A percentile compares a stretch with the other conserved stretches of the same genome.
These are phyloP conservation scores for Prochilodus magdalenae DNA, from an alignment of 2,113 vertebrate genomes.

Conservation along the genomic window DNA sequence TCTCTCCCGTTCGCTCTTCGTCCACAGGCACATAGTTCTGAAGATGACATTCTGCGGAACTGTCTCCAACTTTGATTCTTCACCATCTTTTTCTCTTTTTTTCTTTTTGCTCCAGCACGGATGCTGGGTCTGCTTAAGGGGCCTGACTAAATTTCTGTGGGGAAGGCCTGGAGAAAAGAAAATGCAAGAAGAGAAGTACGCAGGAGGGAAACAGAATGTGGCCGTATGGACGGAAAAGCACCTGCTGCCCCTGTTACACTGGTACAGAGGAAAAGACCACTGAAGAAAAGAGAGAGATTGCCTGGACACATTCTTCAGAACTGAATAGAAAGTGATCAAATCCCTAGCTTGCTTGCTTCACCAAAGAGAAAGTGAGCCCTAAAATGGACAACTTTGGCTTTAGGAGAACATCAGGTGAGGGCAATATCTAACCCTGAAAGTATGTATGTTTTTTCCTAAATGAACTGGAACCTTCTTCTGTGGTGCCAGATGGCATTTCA, in stretches of 20 bases:
- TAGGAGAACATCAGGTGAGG: background rate
- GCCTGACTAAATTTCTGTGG: constrained; percentile 22
- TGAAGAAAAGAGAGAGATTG: background rate
- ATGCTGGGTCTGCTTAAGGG: constrained; percentile 24
- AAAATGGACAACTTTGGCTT: background rate
- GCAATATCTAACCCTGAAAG: background rate
- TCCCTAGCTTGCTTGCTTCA: background rate
- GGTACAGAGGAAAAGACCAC: constrained; percentile 30
- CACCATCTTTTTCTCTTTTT: constrained; percentile 42
- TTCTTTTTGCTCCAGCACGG: constrained; percentile 2
- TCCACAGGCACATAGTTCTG: constrained; percentile 47
- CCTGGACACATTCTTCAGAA: background rate
- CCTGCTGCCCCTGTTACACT: constrained; percentile 70
- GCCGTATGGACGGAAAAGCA: constrained; percentile 65
- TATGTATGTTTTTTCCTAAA: background rate
- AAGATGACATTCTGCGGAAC: constrained; percentile 27
- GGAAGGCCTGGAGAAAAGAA: constrained; percentile 25
- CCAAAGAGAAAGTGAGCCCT: background rate
- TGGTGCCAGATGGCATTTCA: background rate
- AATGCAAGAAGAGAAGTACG: constrained; percentile 43
- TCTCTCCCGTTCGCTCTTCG: constrained; percentile 47
- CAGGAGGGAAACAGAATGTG: constrained; percentile 61
- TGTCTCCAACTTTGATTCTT: constrained; percentile 44
- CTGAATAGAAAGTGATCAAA: background rate
- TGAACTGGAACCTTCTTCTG: constrained; percentile 1